Evolutionary conservation across 2,113 vertebrate species (phyloP).

Genomic region (Hippocampus guttulatus): DNA sequence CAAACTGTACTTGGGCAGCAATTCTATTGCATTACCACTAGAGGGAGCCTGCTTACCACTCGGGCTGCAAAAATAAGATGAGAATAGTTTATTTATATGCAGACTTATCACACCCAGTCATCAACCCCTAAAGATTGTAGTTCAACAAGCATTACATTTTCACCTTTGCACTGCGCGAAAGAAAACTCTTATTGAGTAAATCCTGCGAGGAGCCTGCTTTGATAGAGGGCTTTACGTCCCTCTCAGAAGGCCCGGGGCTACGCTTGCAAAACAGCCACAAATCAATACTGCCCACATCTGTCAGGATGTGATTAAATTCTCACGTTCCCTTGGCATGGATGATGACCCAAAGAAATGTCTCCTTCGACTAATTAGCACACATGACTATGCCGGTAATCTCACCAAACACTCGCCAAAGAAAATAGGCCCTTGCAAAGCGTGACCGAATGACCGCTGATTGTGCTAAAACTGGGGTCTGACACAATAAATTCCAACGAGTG

Average conservation of each 20-base stretch:
- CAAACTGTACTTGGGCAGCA: too few species aligned
- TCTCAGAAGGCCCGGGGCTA: constrained; percentile 33
- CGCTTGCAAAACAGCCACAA: constrained; percentile 41
- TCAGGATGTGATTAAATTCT: constrained; percentile 55
- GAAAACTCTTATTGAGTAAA: constrained; percentile 1
- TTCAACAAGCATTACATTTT: constrained; percentile 1
- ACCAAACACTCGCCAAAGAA: neutral
- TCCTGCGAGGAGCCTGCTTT: constrained; percentile 43
- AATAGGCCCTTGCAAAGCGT: neutral
- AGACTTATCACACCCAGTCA: neutral
- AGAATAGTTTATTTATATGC: neutral
- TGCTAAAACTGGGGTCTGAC: too few species aligned
- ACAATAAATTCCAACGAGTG: too few species aligned
- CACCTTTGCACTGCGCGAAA: neutral
- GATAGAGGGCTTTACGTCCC: constrained; percentile 46
- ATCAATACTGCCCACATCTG: constrained; percentile 63
- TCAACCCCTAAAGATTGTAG: neutral
- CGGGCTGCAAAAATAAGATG: too few species aligned
- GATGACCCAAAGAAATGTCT: neutral
- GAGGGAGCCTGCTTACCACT: too few species aligned
- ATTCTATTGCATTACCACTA: too few species aligned
- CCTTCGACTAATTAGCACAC: neutral
- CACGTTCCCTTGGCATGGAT: neutral
- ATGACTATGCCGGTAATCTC: neutral
- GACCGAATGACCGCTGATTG: neutral